Evolutionary conservation across 2,113 vertebrate species (phyloP).

Genomic region (Dendrocopos noguchii): DNA sequence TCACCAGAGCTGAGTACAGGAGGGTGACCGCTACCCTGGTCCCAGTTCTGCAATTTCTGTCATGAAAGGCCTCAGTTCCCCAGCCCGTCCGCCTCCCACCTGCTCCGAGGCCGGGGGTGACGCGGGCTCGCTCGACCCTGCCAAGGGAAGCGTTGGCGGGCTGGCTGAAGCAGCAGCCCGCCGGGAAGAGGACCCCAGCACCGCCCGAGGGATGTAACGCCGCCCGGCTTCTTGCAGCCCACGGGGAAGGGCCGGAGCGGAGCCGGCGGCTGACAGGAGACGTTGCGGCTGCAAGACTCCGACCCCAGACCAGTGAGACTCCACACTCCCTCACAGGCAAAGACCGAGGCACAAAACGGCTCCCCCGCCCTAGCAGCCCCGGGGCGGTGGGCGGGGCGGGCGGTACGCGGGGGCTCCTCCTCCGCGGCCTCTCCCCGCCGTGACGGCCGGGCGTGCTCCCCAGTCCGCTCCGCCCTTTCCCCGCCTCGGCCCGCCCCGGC

Average conservation of each 20-base stretch:
- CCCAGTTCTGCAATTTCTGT: background rate
- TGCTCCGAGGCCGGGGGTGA: background rate
- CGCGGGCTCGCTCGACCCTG: background rate
- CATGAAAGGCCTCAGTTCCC: background rate
- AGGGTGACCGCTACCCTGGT: background rate
- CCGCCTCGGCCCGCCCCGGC: constrained; percentile 3
- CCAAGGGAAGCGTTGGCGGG: background rate
- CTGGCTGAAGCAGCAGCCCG: background rate
- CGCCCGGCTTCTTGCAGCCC: background rate
- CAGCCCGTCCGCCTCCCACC: background rate
- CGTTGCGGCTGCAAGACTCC: background rate
- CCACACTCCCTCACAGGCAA: background rate
- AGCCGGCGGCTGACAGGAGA: background rate
- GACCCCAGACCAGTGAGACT: background rate
- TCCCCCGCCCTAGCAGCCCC: background rate
- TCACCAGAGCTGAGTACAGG: too few relatives aligned
- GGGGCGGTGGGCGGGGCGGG: too few relatives aligned
- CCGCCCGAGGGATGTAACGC: background rate
- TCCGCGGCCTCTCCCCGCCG: background rate
- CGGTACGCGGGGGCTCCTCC: background rate
- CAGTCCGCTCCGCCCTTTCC: background rate
- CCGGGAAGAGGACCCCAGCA: background rate
- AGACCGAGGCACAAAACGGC: background rate
- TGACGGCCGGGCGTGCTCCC: background rate
- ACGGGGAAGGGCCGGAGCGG: background rate